Evolutionary conservation across 92 coral and sea anemone genomes (phyloP).

Genomic region (Pocillopora grandis): DNA sequence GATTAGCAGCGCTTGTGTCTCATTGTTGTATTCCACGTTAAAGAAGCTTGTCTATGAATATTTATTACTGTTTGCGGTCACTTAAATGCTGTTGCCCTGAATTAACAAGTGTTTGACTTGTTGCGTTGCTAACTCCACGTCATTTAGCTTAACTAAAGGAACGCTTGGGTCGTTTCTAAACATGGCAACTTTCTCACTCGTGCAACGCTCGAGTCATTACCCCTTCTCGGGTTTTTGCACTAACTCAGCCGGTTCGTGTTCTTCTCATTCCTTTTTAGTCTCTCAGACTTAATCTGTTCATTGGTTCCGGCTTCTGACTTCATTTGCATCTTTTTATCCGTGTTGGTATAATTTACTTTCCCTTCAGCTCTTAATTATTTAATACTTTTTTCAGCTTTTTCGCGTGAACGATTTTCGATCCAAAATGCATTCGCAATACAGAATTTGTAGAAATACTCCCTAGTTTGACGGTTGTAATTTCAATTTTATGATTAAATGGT

Average conservation of each 20-base stretch:
- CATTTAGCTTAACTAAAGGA: background rate
- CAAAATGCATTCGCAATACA: too few species aligned
- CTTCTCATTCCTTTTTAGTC: background rate
- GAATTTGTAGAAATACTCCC: background rate
- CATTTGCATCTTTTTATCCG: constrained; percentile 24
- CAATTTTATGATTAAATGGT: background rate
- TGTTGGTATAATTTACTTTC: background rate
- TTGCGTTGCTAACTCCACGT: background rate
- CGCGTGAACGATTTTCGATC: too few species aligned
- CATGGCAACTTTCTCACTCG: constrained; percentile 6
- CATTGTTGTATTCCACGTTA: constrained; percentile 33
- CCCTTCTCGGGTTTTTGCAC: background rate
- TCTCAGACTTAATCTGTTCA: constrained; percentile 11
- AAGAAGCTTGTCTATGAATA: constrained; percentile 34
- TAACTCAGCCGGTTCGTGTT: background rate
- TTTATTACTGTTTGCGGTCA: constrained; percentile 37
- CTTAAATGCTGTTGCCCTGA: constrained; percentile 15
- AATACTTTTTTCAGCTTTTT: too few species aligned
- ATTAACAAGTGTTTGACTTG: background rate
- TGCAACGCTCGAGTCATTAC: constrained; percentile 14
- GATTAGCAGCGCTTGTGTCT: constrained; percentile 25
- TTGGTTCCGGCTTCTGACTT: constrained; percentile 16
- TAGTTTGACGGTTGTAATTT: too few species aligned
- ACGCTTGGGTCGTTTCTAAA: constrained; percentile 8
- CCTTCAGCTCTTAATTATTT: too few species aligned